phyloP scores from a whole-genome alignment of 2,113 vertebrate species.

The Thunnus maccoyii region DNA sequence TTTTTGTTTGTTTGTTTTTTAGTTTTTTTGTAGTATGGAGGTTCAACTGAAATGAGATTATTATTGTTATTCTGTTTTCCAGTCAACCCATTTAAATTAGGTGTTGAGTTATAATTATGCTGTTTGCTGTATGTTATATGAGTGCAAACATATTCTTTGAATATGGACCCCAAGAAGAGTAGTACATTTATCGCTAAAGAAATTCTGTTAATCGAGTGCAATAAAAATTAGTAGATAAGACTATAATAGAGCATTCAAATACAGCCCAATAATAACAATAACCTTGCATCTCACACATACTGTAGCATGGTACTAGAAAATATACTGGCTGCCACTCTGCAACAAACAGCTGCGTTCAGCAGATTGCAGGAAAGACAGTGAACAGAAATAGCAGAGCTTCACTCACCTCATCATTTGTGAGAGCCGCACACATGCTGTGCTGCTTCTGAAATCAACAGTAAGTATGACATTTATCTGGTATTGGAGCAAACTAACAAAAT shows the following conservation, averaged over 20 bases:
- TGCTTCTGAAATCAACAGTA: conserved; percentile 43
- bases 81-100: no score
- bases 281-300: background rate
- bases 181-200: background rate
- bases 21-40: no score
- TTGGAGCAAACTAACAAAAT: conserved; percentile 54
- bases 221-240: background rate
- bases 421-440: conserved; percentile 49
- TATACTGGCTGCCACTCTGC: background rate
- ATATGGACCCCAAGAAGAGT: background rate
- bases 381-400: conserved; percentile 31
- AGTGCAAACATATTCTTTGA: no score
- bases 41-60: no score
- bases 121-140: no score
- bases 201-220: background rate
- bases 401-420: conserved; percentile 46
- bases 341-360: conserved; percentile 43
- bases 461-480: conserved; percentile 57
- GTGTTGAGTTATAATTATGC: no score
- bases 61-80: no score
- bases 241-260: background rate
- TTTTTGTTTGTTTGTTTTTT: no score
- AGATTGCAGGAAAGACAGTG: conserved; percentile 27
- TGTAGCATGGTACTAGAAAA: background rate
- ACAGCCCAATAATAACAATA: background rate